These are phyloP conservation scores for Perizoma flavofasciatum DNA, from an alignment of 2,888 invertebrate genomes.

Conservation along the genomic window DNA sequence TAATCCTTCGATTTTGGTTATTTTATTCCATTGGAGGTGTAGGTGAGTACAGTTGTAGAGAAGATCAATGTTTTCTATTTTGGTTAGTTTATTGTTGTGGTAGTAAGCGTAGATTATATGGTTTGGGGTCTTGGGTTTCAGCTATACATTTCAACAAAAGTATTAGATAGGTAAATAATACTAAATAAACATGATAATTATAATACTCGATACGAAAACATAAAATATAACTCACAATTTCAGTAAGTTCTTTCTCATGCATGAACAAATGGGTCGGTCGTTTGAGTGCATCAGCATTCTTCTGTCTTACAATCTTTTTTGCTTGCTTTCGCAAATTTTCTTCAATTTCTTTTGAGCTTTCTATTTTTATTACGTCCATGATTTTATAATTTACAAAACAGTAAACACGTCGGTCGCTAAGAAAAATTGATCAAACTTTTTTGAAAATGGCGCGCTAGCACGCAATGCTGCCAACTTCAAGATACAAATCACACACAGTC, in stretches of 20 bases:
- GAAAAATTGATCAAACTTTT: conserved; percentile 45
- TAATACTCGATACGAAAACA: too few species aligned
- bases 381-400: conserved; percentile 6
- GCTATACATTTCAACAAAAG: conserved; percentile 46
- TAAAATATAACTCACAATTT: conserved; percentile 76
- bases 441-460: conserved; percentile 51
- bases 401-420: conserved; percentile 16
- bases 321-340: conserved; percentile 65
- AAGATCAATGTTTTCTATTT: conserved; percentile 88
- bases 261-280: conserved; percentile 80
- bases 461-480: too few species aligned
- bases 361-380: conserved; percentile 38
- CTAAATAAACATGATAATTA: too few species aligned
- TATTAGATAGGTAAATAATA: not conserved
- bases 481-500: too few species aligned
- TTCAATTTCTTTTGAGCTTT: conserved; percentile 57
- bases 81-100: conserved; percentile 91
- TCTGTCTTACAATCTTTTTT: conserved; percentile 62
- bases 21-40: conserved; percentile 91
- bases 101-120: conserved; percentile 87
- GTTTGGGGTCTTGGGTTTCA: conserved; percentile 62
- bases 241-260: conserved; percentile 82
- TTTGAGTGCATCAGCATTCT: conserved; percentile 53
- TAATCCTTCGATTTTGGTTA: conserved; percentile 87
- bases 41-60: conserved; percentile 87